phyloP scores from a whole-genome alignment of 1,140 invertebrate species.

The Nixonia krombeini region DNA sequence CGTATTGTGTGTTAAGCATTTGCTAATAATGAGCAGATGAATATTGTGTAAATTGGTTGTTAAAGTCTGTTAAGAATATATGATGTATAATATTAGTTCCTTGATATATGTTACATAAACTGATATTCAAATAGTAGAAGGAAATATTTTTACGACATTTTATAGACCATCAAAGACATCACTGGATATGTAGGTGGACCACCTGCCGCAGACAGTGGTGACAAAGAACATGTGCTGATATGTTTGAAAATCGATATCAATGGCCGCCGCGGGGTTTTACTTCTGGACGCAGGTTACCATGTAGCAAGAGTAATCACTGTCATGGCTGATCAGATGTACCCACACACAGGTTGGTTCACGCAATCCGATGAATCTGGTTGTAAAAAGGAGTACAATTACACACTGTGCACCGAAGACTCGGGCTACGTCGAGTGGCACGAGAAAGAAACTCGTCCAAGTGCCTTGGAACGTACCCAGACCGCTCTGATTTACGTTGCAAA shows the following conservation, averaged over 20 bases:
- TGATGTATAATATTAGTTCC: too few species aligned
- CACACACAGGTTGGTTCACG: slow-evolving; percentile 90
- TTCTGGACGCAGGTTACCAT: slow-evolving; percentile 93
- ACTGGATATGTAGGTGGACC: slow-evolving; percentile 77
- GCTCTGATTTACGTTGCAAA: slow-evolving; percentile 82
- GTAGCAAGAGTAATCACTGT: slow-evolving; percentile 87
- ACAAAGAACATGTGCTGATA: slow-evolving; percentile 92
- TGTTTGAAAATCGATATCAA: slow-evolving; percentile 82
- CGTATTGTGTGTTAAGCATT: too few species aligned
- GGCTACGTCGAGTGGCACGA: slow-evolving; percentile 89
- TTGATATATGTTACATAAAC: too few species aligned
- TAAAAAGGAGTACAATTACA: slow-evolving; percentile 87
- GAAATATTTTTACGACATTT: slow-evolving; percentile 1
- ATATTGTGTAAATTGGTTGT: too few species aligned
- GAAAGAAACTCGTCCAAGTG: slow-evolving; percentile 76
- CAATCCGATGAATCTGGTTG: slow-evolving; percentile 81
- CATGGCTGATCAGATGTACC: slow-evolving; percentile 87
- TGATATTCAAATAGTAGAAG: too few species aligned
- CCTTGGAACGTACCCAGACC: slow-evolving; percentile 67
- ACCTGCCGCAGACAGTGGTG: slow-evolving; percentile 76
- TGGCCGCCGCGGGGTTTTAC: slow-evolving; percentile 80
- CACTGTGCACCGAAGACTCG: slow-evolving; percentile 75
- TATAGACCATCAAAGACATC: slow-evolving; percentile 76
- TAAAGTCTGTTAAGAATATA: too few species aligned
- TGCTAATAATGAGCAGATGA: too few species aligned